phyloP scores from a whole-genome alignment of 2,113 vertebrate species.

The Oncorhynchus tshawytscha region DNA sequence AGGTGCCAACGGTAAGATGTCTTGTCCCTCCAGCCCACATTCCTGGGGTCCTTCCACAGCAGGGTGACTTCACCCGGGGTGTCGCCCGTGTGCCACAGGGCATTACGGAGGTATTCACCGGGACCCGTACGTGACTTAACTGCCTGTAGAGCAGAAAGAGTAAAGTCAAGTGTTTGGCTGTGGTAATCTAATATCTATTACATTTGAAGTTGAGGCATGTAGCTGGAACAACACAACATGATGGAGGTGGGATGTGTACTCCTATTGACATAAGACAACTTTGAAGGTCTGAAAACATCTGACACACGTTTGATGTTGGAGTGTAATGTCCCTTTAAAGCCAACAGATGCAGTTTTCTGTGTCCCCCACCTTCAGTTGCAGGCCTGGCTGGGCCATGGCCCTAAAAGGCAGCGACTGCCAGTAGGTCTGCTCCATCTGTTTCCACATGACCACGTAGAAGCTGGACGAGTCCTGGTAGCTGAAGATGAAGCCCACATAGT shows the following conservation, averaged over 20 bases:
- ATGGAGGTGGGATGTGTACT: not conserved
- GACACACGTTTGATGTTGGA: not conserved
- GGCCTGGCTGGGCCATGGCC: conserved; percentile 82
- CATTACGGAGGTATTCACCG: conserved; percentile 84
- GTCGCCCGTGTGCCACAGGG: conserved; percentile 86
- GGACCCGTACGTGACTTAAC: conserved; percentile 88
- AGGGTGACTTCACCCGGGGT: conserved; percentile 82
- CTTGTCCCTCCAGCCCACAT: conserved; percentile 88
- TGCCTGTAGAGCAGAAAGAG: conserved; percentile 67
- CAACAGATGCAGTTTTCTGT: not conserved
- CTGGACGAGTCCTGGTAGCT: conserved; percentile 89
- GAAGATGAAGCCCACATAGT: conserved; percentile 87
- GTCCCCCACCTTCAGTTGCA: conserved; percentile 84
- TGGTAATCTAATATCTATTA: not conserved
- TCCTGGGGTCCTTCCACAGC: conserved; percentile 87
- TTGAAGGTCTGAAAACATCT: not conserved
- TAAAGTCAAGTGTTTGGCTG: not conserved
- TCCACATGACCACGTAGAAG: conserved; percentile 92
- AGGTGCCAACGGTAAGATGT: conserved; percentile 89
- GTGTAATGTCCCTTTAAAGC: not conserved
- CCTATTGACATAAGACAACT: not conserved
- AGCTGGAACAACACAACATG: not conserved
- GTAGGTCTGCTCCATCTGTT: conserved; percentile 86
- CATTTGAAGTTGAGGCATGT: not conserved
- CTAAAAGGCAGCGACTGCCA: conserved; percentile 87